Conservation (phyloP, 1,140 invertebrate genomes). For the Drosophila paulistorum region DNA sequence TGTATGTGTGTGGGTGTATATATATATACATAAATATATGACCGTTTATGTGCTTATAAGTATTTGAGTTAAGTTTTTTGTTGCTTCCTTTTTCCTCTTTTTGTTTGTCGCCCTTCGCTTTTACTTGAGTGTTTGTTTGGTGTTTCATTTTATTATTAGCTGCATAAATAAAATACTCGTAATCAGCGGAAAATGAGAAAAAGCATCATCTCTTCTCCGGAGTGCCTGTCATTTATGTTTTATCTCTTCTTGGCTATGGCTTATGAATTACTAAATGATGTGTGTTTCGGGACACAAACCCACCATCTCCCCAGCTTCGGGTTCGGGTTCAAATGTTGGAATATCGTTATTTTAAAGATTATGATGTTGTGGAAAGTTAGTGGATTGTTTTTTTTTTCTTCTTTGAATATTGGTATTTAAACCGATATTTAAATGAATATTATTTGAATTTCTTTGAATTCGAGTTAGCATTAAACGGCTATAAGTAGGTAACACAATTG, state of each 20-base stretch:
- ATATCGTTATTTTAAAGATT: no score
- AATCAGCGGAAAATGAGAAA: slow-evolving; percentile 12
- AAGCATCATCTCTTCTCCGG: not conserved
- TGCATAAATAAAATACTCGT: slow-evolving; percentile 55
- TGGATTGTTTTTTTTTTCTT: no score
- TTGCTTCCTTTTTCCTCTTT: slow-evolving; percentile 1
- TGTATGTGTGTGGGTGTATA: slow-evolving; percentile 30
- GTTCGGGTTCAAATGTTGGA: not conserved
- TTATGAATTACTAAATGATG: slow-evolving; percentile 59
- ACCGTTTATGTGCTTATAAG: slow-evolving; percentile 49
- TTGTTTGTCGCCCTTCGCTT: slow-evolving; percentile 5
- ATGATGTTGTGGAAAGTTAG: no score
- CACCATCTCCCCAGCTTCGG: no score
- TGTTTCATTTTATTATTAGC: slow-evolving; percentile 62
- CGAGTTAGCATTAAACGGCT: no score
- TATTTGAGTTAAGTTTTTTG: slow-evolving; percentile 12
- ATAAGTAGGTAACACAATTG: no score
- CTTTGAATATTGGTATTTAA: no score
- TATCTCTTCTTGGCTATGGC: slow-evolving; percentile 29
- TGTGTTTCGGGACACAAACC: slow-evolving; percentile 17
- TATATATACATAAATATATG: slow-evolving; percentile 26
- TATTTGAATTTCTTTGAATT: no score
- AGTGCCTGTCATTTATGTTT: slow-evolving; percentile 25
- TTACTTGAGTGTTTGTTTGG: slow-evolving; percentile 54
- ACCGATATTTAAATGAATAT: no score